phyloP scores from a whole-genome alignment of 2,888 invertebrate species.

The Strigamia maritima region DNA sequence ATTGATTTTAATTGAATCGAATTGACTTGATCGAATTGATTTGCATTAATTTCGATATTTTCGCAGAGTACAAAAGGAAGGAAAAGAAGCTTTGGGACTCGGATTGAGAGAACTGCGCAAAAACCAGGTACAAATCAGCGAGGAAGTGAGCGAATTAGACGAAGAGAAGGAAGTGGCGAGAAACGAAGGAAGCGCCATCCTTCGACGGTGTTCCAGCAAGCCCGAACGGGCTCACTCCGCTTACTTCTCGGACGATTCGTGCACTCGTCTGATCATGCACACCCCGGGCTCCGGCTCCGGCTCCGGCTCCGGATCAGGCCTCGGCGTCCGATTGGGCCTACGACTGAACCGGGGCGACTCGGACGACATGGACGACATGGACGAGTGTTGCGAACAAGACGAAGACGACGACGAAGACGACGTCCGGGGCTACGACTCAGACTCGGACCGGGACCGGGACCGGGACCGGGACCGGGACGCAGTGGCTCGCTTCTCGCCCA shows the following conservation, averaged over 20 bases:
- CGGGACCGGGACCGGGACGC: slow-evolving; percentile 35
- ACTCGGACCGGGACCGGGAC: too few species aligned
- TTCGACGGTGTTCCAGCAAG: neutral
- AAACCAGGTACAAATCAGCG: neutral
- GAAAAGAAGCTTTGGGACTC: slow-evolving; percentile 34
- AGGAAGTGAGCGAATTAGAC: neutral
- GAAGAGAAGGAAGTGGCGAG: neutral
- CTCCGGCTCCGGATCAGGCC: neutral
- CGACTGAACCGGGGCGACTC: too few species aligned
- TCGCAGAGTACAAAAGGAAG: slow-evolving; percentile 41
- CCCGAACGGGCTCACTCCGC: neutral
- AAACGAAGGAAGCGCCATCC: slow-evolving; percentile 18
- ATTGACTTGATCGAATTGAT: too few species aligned
- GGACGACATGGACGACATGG: too few species aligned
- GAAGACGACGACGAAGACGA: slow-evolving; percentile 22
- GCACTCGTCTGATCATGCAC: slow-evolving; percentile 43
- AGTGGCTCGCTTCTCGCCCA: slow-evolving; percentile 37
- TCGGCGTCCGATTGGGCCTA: too few species aligned
- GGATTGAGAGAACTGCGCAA: neutral
- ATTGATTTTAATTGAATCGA: neutral
- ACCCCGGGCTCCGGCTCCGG: neutral
- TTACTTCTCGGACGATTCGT: slow-evolving; percentile 44
- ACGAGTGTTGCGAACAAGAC: neutral
- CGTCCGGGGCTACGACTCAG: slow-evolving; percentile 38
- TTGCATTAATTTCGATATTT: too few species aligned